phyloP scores from a whole-genome alignment of 2,888 invertebrate species.

The Coecobrya sp. region DNA sequence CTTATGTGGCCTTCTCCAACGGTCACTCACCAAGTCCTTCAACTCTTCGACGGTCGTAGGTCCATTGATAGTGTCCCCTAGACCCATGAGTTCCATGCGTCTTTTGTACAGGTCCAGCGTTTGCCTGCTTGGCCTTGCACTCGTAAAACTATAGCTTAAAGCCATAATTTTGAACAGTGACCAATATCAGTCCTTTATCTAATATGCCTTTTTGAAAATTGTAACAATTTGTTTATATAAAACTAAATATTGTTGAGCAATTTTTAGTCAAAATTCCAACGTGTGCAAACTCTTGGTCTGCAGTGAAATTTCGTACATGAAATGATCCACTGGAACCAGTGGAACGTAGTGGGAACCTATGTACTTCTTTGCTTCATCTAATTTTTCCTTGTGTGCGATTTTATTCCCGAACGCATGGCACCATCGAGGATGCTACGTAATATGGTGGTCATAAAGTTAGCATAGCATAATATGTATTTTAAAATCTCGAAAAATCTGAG shows the following conservation, averaged over 20 bases:
- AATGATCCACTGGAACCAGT: background rate
- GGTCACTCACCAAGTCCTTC: conserved; percentile 85
- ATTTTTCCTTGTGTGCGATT: background rate
- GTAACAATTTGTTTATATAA: too few relatives aligned
- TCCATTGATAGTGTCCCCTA: conserved; percentile 67
- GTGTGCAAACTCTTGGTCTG: background rate
- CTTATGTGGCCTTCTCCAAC: conserved; percentile 87
- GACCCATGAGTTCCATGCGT: conserved; percentile 75
- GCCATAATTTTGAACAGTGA: conserved; percentile 37
- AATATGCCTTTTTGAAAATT: too few relatives aligned
- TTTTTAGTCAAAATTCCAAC: too few relatives aligned
- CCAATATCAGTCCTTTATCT: too few relatives aligned
- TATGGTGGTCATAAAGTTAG: background rate
- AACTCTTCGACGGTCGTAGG: conserved; percentile 80
- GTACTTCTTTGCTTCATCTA: background rate
- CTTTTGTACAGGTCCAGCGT: conserved; percentile 72
- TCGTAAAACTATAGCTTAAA: conserved; percentile 60
- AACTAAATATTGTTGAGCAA: too few relatives aligned
- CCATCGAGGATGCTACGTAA: background rate
- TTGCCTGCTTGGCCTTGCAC: conserved; percentile 60
- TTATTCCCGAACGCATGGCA: conserved; percentile 33
- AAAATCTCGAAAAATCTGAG: background rate
- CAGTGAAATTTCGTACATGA: background rate
- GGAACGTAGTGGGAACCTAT: background rate
- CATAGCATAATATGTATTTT: background rate